Base-by-base conservation (phyloP, 2,113 vertebrate species). In the Apodemus speciosus region DNA sequence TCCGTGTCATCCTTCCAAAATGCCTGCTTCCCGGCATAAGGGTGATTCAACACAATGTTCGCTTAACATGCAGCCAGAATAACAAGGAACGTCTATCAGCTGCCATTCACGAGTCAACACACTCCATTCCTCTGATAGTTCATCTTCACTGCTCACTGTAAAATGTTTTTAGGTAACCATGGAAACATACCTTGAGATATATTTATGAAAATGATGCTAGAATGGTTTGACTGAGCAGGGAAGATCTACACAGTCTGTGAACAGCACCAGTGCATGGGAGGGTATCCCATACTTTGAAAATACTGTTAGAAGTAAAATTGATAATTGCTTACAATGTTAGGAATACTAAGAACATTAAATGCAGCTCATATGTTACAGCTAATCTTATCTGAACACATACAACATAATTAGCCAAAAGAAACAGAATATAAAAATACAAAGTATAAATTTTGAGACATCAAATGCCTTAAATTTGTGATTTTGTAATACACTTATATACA, bases 241-340 rank as follows among this genome's bases (percentile, higher is more conserved):
- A 20, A 66, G 4, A 13, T 5, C 40, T 43, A 66, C 18, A 35
- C 10, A 13, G 27, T 32, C 9, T 35, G 18, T 85, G 16, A 58
- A 40, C 13, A 66, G 30, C 40, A 66, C 27, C 27, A 43, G 43
- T 43, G 2, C 25, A 40, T 6, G 8, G 7, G 23, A 58, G 38
- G 25, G n/a, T 58, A 23, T 43, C 23, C 7, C 16, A 62, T 56
- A 43, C 15, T 40, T 15, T 20, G 9, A 10, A 9, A 75, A 11
- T 40, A 85, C 15, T 60, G 4, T 90, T 81, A 95, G 40, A 71
- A 72, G 30, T 66, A 20, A 51, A 90, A 88, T 80, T 73, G 90
- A 68, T 15, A 84, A 79, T 93, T 85, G 79, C 16, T 91, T 95
- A 77, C 71, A 35, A 85, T 40, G 23, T 85, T 62, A 88, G 27